Evolutionary conservation across 2,888 invertebrate species (phyloP).

Genomic region (Molorchus minor): DNA sequence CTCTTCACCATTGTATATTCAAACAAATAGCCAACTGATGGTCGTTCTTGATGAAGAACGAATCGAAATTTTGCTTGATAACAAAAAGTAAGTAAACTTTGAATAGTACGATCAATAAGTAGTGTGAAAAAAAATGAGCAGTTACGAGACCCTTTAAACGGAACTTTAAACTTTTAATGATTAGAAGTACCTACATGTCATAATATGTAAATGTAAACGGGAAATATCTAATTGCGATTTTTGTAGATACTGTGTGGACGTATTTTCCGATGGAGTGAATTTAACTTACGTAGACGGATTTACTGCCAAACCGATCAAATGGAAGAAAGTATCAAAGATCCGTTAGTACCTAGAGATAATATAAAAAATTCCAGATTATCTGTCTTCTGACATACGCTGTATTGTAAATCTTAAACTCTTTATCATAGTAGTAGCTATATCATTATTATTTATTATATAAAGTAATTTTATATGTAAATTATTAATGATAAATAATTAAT

Average conservation of each 20-base stretch:
- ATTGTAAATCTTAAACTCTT: background rate
- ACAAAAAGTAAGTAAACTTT: constrained; percentile 28
- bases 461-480: background rate
- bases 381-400: background rate
- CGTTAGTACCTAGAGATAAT: too few species aligned
- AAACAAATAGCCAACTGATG: constrained; percentile 30
- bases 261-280: constrained; percentile 33
- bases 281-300: constrained; percentile 28
- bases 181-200: too few species aligned
- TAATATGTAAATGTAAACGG: background rate
- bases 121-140: too few species aligned
- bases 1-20: constrained; percentile 15
- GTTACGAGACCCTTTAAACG: too few species aligned
- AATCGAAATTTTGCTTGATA: constrained; percentile 9
- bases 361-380: background rate
- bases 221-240: too few species aligned
- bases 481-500: background rate
- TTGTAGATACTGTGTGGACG: constrained; percentile 40
- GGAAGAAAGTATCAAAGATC: too few species aligned
- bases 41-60: background rate
- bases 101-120: too few species aligned
- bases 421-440: constrained; percentile 1
- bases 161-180: too few species aligned
- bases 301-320: constrained; percentile 31
- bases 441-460: background rate